These are phyloP conservation scores for Cheilosia vulpina DNA, from an alignment of 2,888 invertebrate genomes.

Conservation along the genomic window DNA sequence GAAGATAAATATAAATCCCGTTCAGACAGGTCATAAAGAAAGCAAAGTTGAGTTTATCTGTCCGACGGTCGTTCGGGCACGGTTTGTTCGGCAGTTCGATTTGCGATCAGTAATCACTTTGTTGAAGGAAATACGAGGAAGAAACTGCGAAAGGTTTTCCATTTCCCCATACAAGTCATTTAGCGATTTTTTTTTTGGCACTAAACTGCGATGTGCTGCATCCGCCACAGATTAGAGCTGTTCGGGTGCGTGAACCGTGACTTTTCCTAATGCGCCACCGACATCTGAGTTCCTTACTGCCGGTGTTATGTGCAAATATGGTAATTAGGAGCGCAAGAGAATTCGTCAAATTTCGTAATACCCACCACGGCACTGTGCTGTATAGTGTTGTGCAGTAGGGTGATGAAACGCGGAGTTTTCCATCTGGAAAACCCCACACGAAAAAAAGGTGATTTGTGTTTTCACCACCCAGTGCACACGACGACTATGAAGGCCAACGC, in stretches of 20 bases:
- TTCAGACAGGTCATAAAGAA: slow-evolving; percentile 57
- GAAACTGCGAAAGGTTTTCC: slow-evolving; percentile 22
- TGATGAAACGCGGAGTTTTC: slow-evolving; percentile 67
- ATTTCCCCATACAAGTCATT: slow-evolving; percentile 39
- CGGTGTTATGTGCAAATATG: slow-evolving; percentile 49
- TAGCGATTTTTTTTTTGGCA: slow-evolving; percentile 47
- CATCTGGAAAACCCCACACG: slow-evolving; percentile 65
- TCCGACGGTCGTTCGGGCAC: slow-evolving; percentile 5
- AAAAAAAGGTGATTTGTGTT: slow-evolving; percentile 70
- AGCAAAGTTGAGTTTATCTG: slow-evolving; percentile 46
- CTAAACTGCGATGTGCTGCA: slow-evolving; percentile 44
- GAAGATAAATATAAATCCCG: slow-evolving; percentile 45
- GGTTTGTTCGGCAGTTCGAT: slow-evolving; percentile 10
- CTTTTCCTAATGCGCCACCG: slow-evolving; percentile 64
- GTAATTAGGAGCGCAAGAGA: slow-evolving; percentile 65
- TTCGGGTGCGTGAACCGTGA: slow-evolving; percentile 67
- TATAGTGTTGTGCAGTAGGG: slow-evolving; percentile 2
- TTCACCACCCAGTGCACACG: slow-evolving; percentile 72
- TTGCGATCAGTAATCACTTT: not conserved
- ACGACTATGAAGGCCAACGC: not conserved
- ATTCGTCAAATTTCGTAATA: slow-evolving; percentile 70
- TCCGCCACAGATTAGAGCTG: slow-evolving; percentile 49
- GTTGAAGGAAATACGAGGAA: slow-evolving; percentile 3
- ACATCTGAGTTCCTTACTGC: slow-evolving; percentile 52
- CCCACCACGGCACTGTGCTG: not conserved